Evolutionary conservation across 2,888 invertebrate genomes (phyloP).

Genomic region (Andricus curvator): DNA sequence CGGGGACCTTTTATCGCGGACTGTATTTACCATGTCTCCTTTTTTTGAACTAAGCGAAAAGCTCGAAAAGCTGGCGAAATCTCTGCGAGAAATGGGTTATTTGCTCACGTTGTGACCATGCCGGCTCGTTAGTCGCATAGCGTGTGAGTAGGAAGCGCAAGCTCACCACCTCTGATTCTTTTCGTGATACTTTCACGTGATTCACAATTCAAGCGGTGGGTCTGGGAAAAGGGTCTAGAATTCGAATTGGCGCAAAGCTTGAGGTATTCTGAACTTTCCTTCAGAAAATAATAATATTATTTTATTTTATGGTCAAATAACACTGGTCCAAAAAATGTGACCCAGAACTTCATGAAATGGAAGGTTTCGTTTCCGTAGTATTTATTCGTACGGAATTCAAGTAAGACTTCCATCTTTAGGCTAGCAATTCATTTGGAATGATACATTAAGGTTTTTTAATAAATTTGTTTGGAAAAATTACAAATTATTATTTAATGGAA

Average conservation of each 20-base stretch:
- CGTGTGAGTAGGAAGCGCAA: constrained; percentile 13
- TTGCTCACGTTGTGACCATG: constrained; percentile 27
- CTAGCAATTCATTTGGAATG: too few species aligned
- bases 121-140: constrained; percentile 40
- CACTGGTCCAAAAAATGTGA: too few species aligned
- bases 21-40: constrained; percentile 44
- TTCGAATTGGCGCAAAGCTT: neutral
- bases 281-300: neutral
- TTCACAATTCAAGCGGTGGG: constrained; percentile 1
- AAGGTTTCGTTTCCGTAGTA: too few species aligned
- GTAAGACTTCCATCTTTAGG: too few species aligned
- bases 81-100: neutral
- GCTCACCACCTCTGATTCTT: neutral
- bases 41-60: constrained; percentile 45
- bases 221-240: neutral
- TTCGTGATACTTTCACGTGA: constrained; percentile 7
- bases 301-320: neutral
- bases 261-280: neutral
- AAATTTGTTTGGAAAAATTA: too few species aligned
- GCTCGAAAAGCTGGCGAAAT: constrained; percentile 10
- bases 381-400: too few species aligned
- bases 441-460: too few species aligned
- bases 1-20: too few species aligned
- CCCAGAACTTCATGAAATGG: too few species aligned
- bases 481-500: too few species aligned